Evolutionary conservation across 1,140 invertebrate species (phyloP), one percentile per base, ranked within the genome.

Genomic region (Mya arenaria): DNA sequence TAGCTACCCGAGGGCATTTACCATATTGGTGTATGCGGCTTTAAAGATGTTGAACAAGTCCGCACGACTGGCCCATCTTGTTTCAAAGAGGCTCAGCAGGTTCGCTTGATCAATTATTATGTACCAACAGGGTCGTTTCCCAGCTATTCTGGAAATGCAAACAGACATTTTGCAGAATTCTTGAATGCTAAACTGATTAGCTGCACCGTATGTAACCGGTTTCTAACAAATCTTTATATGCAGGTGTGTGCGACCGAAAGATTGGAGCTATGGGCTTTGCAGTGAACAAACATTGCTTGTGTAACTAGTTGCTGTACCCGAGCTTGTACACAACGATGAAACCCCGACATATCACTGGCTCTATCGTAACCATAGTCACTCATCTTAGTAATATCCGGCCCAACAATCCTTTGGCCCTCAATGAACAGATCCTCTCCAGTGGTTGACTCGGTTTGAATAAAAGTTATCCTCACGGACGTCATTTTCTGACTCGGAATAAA

Each of bases 31-130:
- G 65, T 8, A 68, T 39, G 65, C 65, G 34, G 65, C 65, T 71
- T 71, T 52, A 32, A 71, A 71, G 13, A 32, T 71, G 48, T 71
- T 32, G 10, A 71, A 32, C 10, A n/a, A n/a, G n/a, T n/a, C n/a
- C n/a, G 68, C 68, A 2, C 48, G 44, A 71, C 68, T 71, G 19
- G 68, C 68, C 68, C 68, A 71, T 71, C 68, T 34, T n/a, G 68
- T 71, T 32, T 52, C 68, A 71, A 41, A 71, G 4, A 71, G 68
- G 23, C 44, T 71, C 23, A 55, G 68, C 8, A 30, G 1, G 44
- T 71, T 55, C 68, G 8, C 48, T 71, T 55, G 1, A 55, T 2
- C 68, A 71, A 55, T 25, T 71, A 41, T 71, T 71, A 41, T 25
- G 15, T 34, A 23, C 41, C 41, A 34, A 71, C 25, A 15, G 23